Base-by-base conservation (phyloP, 1,140 invertebrate species). In the Drosophila nikananu region DNA sequence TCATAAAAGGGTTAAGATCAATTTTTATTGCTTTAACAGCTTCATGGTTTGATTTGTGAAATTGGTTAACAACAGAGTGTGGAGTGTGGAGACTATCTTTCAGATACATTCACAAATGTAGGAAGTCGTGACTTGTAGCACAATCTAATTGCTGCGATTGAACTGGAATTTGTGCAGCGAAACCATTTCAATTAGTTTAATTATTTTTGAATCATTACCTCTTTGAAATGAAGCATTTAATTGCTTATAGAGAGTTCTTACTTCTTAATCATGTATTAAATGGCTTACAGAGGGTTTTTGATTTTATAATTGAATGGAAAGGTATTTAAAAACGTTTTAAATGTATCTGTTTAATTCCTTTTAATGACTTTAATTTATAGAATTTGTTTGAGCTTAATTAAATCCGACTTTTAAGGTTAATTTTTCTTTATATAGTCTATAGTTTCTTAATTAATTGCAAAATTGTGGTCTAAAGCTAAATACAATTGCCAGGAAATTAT, bases 151-250 rank as follows among this genome's bases (percentile, higher is more conserved):
- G 55, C 32, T 8, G 10, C 13, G 55, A 23, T 58, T 58, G 35
- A 58, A 12, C 3, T 39, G 52, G 19, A 23, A 55, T 55, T 37
- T 17, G 32, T 55, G 32, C 55, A 39, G 10, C 3, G 21, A 58
- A 58, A 37, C 35, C 55, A 58, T 58, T 39, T 39, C 35, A 39
- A 58, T 55, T 55, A 55, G 32, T 37, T 55, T 55, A 55, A 37
- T 55, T 55, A 37, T 37, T 37, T 37, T 55, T 17, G 13, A 23
- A 23, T 55, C 2, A 55, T 55, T 55, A 55, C 10, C 8, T 6
- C 1, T 23, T 17, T 17, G 10, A 21, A 21, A n/a, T 42, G 0
- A 10, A 21, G 51, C 12, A 21, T 35, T 52, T 32, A 52, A 52
- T 52, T 2, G 49, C 15, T 51, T 1, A 3, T 2, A 35, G 0